Percentiles rank a stretch among this genome's conserved stretches.
These are phyloP conservation scores for Acleris cristana DNA, from an alignment of 2,888 invertebrate species.

Conservation along the genomic window DNA sequence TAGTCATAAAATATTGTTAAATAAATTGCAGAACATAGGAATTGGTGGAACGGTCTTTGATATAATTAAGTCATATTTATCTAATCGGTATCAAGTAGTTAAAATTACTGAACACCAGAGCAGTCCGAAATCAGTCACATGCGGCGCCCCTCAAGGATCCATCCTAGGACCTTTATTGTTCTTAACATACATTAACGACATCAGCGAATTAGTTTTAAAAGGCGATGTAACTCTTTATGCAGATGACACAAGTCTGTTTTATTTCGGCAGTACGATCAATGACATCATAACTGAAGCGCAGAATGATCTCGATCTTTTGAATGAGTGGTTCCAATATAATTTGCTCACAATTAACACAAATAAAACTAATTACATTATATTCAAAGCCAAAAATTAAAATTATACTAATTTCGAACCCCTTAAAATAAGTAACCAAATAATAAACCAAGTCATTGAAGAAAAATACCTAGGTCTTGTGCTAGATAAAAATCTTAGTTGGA, in stretches of 20 bases:
- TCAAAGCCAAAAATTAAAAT: conserved; percentile 36
- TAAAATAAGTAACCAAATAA: no score
- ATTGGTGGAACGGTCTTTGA: conserved; percentile 19
- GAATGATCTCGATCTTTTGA: conserved; percentile 35
- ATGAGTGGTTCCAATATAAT: conserved; percentile 39
- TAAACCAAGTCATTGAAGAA: no score
- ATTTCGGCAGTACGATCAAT: conserved; percentile 2
- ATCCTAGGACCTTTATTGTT: conserved; percentile 14
- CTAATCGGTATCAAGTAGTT: conserved; percentile 35
- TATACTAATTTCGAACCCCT: background rate
- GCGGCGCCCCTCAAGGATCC: conserved; percentile 36
- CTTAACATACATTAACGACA: conserved; percentile 27
- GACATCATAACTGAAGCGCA: conserved; percentile 30
- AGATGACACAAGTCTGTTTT: background rate
- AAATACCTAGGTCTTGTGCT: no score
- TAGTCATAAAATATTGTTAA: conserved; percentile 10
- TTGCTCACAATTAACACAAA: conserved; percentile 37
- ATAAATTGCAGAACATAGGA: conserved; percentile 35
- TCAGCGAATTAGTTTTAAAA: conserved; percentile 2
- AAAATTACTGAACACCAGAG: conserved; percentile 32
- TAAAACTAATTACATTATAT: conserved; percentile 38
- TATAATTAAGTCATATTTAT: conserved; percentile 38
- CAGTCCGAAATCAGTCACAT: conserved; percentile 21
- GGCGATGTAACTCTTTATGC: background rate
- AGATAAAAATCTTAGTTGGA: no score